Evolutionary conservation across 1,140 invertebrate species (phyloP).

Genomic region (Drosophila sturtevanti): DNA sequence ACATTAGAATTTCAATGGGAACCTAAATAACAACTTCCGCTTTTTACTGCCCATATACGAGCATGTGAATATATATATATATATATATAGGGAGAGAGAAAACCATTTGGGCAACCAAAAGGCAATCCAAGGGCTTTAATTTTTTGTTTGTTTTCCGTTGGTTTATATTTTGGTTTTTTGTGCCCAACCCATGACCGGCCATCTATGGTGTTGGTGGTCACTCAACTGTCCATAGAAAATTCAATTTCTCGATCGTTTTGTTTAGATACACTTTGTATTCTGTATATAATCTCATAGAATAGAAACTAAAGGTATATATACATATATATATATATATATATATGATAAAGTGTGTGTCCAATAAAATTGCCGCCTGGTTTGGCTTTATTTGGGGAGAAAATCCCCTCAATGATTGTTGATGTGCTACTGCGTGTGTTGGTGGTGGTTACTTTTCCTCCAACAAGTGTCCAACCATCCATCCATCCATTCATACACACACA

Average conservation of each 20-base stretch:
- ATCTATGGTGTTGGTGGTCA: constrained; percentile 32
- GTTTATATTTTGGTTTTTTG: not conserved
- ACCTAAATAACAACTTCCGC: constrained; percentile 75
- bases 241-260: constrained; percentile 45
- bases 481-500: not conserved
- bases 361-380: constrained; percentile 39
- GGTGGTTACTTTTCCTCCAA: constrained; percentile 51
- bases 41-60: constrained; percentile 28
- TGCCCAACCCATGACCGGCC: not conserved
- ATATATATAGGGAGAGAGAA: constrained; percentile 11
- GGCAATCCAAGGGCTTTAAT: constrained; percentile 37
- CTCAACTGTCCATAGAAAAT: constrained; percentile 58
- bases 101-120: constrained; percentile 54
- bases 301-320: not conserved
- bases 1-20: constrained; percentile 73
- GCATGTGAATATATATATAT: constrained; percentile 30
- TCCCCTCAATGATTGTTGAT: constrained; percentile 20
- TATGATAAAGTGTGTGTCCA: constrained; percentile 42
- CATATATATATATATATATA: no score
- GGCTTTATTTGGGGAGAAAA: constrained; percentile 63
- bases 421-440: constrained; percentile 29
- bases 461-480: constrained; percentile 57
- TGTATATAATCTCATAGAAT: constrained; percentile 1
- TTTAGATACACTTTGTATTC: constrained; percentile 62
- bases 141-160: constrained; percentile 7